Percentiles rank a stretch among this genome's conserved stretches.
phyloP scores from a whole-genome alignment of 2,797 vertebrate genomes.

The Capromys pilorides region DNA sequence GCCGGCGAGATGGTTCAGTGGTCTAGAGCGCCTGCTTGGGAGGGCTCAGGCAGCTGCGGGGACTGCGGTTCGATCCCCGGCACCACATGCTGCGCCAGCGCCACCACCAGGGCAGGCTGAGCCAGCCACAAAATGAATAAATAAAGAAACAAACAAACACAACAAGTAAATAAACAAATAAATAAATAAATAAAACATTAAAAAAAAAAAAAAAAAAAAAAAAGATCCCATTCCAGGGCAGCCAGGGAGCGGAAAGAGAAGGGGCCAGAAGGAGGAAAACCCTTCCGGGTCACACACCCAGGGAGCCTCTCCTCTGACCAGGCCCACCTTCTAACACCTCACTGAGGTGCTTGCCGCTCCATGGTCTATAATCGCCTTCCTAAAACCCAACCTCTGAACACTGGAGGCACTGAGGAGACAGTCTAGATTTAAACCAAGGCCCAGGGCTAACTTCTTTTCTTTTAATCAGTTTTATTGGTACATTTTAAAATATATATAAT shows the following conservation, averaged over 20 bases:
- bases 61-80: no score
- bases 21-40: no score
- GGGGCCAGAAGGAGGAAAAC: neutral
- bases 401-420: no score
- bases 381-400: neutral
- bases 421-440: neutral
- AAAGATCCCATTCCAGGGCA: neutral
- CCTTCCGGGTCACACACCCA: neutral
- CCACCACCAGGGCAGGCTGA: no score
- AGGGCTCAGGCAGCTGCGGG: no score
- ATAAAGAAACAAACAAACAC: no score
- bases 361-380: neutral
- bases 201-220: no score
- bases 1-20: no score
- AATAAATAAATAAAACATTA: no score
- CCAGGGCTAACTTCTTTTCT: neutral
- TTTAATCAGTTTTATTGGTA: neutral
- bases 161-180: no score
- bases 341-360: neutral
- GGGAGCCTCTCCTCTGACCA: neutral
- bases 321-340: neutral
- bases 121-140: no score
- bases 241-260: neutral
- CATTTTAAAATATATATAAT: neutral
- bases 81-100: no score